These are phyloP conservation scores for Sarcophaga rosellei DNA, from an alignment of 2,888 invertebrate genomes.

Conservation along the genomic window DNA sequence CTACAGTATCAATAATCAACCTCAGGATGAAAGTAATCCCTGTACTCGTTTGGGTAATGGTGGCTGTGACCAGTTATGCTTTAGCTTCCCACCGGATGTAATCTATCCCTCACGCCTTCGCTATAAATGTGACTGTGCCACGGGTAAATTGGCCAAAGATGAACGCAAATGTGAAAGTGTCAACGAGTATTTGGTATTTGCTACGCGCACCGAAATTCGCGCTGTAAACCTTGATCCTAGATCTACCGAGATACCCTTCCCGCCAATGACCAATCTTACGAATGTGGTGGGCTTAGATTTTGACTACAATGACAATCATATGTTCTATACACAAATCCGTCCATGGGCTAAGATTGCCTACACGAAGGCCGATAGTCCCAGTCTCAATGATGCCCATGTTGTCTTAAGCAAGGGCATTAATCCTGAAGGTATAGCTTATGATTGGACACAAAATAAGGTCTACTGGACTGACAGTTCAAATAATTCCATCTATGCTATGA, in stretches of 20 bases:
- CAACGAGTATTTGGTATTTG: conserved; percentile 95
- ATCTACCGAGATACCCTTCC: conserved; percentile 91
- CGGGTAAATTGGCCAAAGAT: conserved; percentile 87
- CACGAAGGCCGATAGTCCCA: conserved; percentile 88
- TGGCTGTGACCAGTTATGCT: conserved; percentile 97
- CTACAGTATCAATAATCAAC: conserved; percentile 94
- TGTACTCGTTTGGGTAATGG: conserved; percentile 89
- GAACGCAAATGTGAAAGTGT: conserved; percentile 90
- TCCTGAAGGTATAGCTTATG: conserved; percentile 96
- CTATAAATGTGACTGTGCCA: conserved; percentile 94
- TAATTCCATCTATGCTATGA: conserved; percentile 97
- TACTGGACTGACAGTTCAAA: conserved; percentile 99
- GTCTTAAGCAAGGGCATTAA: conserved; percentile 91
- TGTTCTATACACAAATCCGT: conserved; percentile 96
- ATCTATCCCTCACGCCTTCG: conserved; percentile 81
- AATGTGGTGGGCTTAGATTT: conserved; percentile 98
- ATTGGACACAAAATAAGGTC: conserved; percentile 98
- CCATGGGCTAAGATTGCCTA: conserved; percentile 94
- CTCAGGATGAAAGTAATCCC: conserved; percentile 90
- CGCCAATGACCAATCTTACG: conserved; percentile 91
- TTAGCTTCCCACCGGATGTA: conserved; percentile 90
- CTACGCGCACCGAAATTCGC: conserved; percentile 96
- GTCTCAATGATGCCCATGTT: conserved; percentile 84
- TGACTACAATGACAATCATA: conserved; percentile 92
- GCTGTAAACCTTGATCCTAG: conserved; percentile 94